phyloP scores from a whole-genome alignment of 2,797 vertebrate species.

The Neoniphon sammara region DNA sequence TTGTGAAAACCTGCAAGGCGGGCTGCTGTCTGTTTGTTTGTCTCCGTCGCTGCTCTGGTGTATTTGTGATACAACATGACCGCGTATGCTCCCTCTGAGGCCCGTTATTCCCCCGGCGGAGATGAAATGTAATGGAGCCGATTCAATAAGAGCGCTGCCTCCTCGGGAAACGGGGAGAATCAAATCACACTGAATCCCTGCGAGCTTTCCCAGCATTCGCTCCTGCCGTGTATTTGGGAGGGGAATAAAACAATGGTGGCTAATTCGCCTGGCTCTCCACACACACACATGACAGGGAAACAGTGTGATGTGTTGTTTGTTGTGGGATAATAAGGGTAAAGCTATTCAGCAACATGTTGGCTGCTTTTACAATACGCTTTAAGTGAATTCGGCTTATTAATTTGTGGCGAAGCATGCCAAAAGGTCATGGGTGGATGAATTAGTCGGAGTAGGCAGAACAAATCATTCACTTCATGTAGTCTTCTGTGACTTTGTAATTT shows the following conservation, averaged over 20 bases:
- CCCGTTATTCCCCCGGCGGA: slow-evolving; percentile 67
- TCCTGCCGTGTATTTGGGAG: slow-evolving; percentile 47
- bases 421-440: background rate
- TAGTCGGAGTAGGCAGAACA: background rate
- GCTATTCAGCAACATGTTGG: slow-evolving; percentile 12
- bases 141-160: slow-evolving; percentile 77
- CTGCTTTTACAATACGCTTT: slow-evolving; percentile 11
- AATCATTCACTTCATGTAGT: background rate
- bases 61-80: slow-evolving; percentile 56
- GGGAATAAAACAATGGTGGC: slow-evolving; percentile 63
- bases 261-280: slow-evolving; percentile 57
- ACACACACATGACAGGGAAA: slow-evolving; percentile 22
- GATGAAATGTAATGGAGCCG: slow-evolving; percentile 79
- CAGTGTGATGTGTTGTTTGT: slow-evolving; percentile 23
- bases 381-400: slow-evolving; percentile 33
- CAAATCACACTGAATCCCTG: slow-evolving; percentile 73
- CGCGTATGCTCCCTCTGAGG: slow-evolving; percentile 36
- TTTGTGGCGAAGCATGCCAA: slow-evolving; percentile 1
- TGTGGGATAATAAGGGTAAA: slow-evolving; percentile 33
- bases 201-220: slow-evolving; percentile 66
- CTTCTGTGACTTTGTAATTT: slow-evolving; percentile 1
- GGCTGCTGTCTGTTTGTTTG: slow-evolving; percentile 46
- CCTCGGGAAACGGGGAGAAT: slow-evolving; percentile 64
- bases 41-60: slow-evolving; percentile 38
- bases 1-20: slow-evolving; percentile 34